Conservation (phyloP, 2,113 vertebrate genomes). For the Pteropus alecto region DNA sequence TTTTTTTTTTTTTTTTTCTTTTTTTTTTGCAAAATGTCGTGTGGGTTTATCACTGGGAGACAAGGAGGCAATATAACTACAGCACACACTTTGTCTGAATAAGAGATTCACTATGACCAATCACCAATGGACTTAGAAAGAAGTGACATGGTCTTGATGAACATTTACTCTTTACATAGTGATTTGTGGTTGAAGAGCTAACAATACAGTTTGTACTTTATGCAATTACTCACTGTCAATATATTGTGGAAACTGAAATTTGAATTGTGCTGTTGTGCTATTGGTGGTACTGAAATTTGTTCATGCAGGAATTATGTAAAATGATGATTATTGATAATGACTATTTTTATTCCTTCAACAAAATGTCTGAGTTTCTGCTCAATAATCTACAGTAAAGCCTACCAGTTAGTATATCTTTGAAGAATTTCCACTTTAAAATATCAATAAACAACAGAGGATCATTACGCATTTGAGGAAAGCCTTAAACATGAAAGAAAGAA, state of each 20-base stretch:
- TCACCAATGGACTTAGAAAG: conserved; percentile 22
- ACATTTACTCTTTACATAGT: conserved; percentile 25
- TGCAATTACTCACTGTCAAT: conserved; percentile 22
- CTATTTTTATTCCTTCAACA: neutral
- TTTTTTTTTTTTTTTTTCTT: neutral
- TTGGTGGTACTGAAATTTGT: conserved; percentile 14
- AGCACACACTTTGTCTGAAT: conserved; percentile 8
- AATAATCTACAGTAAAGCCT: neutral
- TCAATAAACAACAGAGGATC: neutral
- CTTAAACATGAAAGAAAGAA: neutral
- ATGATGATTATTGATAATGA: neutral
- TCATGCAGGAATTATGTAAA: neutral
- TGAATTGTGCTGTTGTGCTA: conserved; percentile 4
- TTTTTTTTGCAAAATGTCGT: neutral
- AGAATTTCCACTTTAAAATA: conserved; percentile 34
- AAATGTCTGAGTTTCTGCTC: neutral
- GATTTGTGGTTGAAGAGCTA: conserved; percentile 25
- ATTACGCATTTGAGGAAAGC: neutral
- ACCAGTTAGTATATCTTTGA: conserved; percentile 29
- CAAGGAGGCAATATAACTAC: neutral
- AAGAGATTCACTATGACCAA: neutral
- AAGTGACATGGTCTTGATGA: neutral
- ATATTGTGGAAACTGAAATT: conserved; percentile 16
- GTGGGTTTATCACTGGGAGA: neutral
- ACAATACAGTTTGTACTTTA: conserved; percentile 12